Percentiles rank a stretch among this genome's conserved stretches.
Evolutionary conservation across 2,797 vertebrate genomes (phyloP).

Genomic region (Gallirallus australis): DNA sequence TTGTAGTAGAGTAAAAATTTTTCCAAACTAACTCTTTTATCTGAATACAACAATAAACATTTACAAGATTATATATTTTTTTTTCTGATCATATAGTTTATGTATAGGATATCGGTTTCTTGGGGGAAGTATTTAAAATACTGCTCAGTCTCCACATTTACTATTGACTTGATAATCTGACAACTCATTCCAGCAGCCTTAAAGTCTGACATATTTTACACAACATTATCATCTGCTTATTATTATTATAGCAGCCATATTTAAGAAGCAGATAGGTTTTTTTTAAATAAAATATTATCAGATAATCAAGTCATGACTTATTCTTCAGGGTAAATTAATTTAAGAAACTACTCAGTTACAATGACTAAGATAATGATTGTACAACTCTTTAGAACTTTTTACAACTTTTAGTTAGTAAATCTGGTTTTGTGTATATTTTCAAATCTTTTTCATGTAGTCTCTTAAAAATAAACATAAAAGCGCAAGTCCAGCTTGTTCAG

Average conservation of each 20-base stretch:
- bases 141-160: slow-evolving; percentile 76
- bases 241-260: slow-evolving; percentile 87
- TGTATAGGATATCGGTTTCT: slow-evolving; percentile 62
- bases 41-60: slow-evolving; percentile 76
- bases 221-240: slow-evolving; percentile 83
- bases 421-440: slow-evolving; percentile 82
- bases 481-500: slow-evolving; percentile 97
- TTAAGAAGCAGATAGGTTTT: slow-evolving; percentile 83
- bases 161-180: slow-evolving; percentile 80
- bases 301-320: slow-evolving; percentile 85
- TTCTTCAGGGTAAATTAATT: slow-evolving; percentile 85
- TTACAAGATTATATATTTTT: slow-evolving; percentile 68
- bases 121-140: slow-evolving; percentile 75
- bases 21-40: slow-evolving; percentile 73
- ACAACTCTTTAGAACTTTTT: slow-evolving; percentile 86
- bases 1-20: slow-evolving; percentile 70
- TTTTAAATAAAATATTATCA: slow-evolving; percentile 86
- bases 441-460: slow-evolving; percentile 82
- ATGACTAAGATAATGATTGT: slow-evolving; percentile 84
- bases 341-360: slow-evolving; percentile 83
- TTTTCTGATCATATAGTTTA: slow-evolving; percentile 73
- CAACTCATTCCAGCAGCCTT: slow-evolving; percentile 85
- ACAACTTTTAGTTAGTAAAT: slow-evolving; percentile 87
- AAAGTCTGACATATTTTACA: slow-evolving; percentile 85
- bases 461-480: slow-evolving; percentile 85